Base-by-base conservation (phyloP, 2,113 vertebrate genomes). In the Budorcas taxicolor region DNA sequence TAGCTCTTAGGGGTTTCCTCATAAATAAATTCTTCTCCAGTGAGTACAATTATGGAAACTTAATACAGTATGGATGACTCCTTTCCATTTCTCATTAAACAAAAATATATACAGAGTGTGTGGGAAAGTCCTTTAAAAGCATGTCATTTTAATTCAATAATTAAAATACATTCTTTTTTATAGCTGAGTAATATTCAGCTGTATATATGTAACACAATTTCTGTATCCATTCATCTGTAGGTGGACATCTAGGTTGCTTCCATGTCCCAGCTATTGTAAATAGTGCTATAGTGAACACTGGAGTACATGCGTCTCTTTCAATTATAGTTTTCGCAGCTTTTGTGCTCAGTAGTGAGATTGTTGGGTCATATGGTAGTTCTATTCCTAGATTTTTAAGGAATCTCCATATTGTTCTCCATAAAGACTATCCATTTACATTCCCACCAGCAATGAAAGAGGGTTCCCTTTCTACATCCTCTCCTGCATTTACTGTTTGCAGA, bases 71-170 rank as follows among this genome's bases (percentile, higher is more conserved):
- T 6, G 4, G 25, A 25, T 64, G 71, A 55, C 53, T 89, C 78
- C 43, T 78, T 94, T 89, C 45, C 40, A 25, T 76, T 82, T 92
- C 40, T 82, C 31, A 36, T 45, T 91, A 43, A 62, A 45, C 25
- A 29, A 45, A 40, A 36, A 62, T 71, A 43, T 55, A 55, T 1
- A 31, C 27, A 31, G n/a, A 43, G 12, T 36, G 7, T 55, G 21
- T 53, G 53, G 15, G 14, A 27, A 47, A 50, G 53, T 57, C 33
- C 33, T 64, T 84, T 82, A 74, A 62, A 81, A 94, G 31, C 53
- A 52, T 83, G 23, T 64, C 4, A 17, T 36, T 92, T 92, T 58
- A 8, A 15, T 81, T 84, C 52, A 36, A 2, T 82, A 40, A 7
- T 57, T 71, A 60, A 58, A 33, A 57, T 74, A 14, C 36, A 6